Conservation (phyloP, 2,888 invertebrate genomes). For the Rhodophaea formosa region DNA sequence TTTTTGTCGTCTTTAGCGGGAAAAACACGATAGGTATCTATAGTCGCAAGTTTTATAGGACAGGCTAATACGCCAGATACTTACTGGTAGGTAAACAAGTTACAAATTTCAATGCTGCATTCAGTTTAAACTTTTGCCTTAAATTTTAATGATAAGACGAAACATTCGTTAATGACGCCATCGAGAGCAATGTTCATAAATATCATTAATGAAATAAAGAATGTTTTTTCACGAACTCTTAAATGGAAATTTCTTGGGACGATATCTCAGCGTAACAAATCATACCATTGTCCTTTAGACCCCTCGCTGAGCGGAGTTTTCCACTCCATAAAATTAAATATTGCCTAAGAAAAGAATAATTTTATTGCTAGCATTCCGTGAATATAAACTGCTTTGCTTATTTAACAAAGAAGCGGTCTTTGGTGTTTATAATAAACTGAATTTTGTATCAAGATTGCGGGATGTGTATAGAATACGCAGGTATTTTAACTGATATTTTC, state of each 20-base stretch:
- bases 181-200: constrained; percentile 19
- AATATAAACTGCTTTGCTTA: constrained; percentile 7
- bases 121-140: neutral
- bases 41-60: too few relatives aligned
- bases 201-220: constrained; percentile 29
- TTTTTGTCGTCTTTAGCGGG: too few relatives aligned
- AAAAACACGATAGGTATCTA: too few relatives aligned
- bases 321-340: constrained; percentile 34
- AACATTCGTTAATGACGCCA: neutral
- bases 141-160: neutral
- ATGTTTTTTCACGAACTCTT: constrained; percentile 25
- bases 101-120: too few relatives aligned
- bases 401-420: neutral
- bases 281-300: constrained; percentile 28
- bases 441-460: neutral
- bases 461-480: neutral
- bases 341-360: constrained; percentile 29
- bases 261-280: constrained; percentile 30
- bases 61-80: too few relatives aligned
- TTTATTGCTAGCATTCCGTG: constrained; percentile 25
- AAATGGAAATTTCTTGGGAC: constrained; percentile 28
- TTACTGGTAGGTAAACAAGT: too few relatives aligned
- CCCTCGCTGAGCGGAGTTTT: constrained; percentile 28
- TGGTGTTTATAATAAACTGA: neutral
- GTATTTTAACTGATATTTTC: too few relatives aligned